Base-by-base conservation (phyloP, 2,113 vertebrate genomes). In the Astatotilapia flaviijosephi region DNA sequence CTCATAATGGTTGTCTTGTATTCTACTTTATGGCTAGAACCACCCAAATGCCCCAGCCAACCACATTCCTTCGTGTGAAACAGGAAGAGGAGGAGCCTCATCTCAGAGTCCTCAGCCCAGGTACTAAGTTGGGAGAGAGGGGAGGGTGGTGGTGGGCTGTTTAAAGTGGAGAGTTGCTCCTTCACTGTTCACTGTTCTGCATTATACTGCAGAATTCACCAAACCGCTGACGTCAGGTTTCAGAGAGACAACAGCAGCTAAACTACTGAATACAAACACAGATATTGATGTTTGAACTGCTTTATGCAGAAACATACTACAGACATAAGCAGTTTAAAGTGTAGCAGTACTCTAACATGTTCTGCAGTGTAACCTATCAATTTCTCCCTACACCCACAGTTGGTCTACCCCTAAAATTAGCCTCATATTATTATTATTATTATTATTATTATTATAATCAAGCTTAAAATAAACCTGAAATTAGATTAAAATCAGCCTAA, bases 21-120 rank as follows among this genome's bases (percentile, higher is more conserved):
- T 65, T 15, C 15, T 70, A 8, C 79, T 65, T 8, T 54, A 21
- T 86, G 49, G 10, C 73, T 80, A 86, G n/a, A 2, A 86, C 91
- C 55, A 77, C 91, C 83, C 92, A 88, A 90, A 10, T 88, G 58
- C 55, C 94, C 85, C 93, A 94, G 82, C 93, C 96, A 86, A 88
- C 95, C 89, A 97, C 96, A 90, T 95, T 96, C 86, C 93, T 97
- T 88, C 89, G 94, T 95, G 96, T 96, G 79, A 96, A 96, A 96
- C 84, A 94, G 55, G 94, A 96, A 91, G 95, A 96, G 92, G 93
- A 96, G 91, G 94, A 93, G 79, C 79, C 93, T 87, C 58, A 79
- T 4, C 5, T 87, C 5, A 54, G 11, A 21, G 40, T 55, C 42
- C 13, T 82, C 2, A 33, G 62, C 62, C 84, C 93, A 94, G 93